phyloP scores from a whole-genome alignment of 2,888 invertebrate genomes.

The Ganaspis brasiliensis region DNA sequence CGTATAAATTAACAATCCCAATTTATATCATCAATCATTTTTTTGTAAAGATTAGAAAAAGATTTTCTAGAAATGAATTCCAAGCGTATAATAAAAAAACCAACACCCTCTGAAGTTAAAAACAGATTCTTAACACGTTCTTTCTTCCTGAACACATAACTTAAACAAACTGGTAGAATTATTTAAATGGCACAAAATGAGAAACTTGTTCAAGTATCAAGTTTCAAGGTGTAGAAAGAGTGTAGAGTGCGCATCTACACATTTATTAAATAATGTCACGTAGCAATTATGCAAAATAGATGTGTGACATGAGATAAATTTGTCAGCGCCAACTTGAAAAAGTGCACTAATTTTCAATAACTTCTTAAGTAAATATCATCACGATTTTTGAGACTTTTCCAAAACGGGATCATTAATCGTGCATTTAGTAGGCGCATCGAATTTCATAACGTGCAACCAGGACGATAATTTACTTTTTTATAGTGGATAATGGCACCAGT shows the following conservation, averaged over 20 bases:
- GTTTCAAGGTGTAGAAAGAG: background rate
- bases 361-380: conserved; percentile 21
- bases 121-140: too few species aligned
- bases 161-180: background rate
- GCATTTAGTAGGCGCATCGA: conserved; percentile 1
- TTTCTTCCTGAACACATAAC: too few species aligned
- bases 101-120: too few species aligned
- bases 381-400: background rate
- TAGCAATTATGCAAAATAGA: conserved; percentile 1
- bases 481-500: conserved; percentile 32
- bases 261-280: background rate
- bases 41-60: too few species aligned
- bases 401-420: conserved; percentile 11
- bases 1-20: too few species aligned
- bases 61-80: too few species aligned
- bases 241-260: background rate
- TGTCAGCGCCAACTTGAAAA: background rate
- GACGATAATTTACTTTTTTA: conserved; percentile 38
- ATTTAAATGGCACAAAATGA: background rate
- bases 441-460: conserved; percentile 27
- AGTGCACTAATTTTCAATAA: background rate
- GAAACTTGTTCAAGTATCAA: background rate
- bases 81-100: too few species aligned
- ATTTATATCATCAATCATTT: too few species aligned
- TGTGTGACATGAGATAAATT: background rate